A percentile compares a stretch with the other conserved stretches of the same genome.
Evolutionary conservation across 2,888 invertebrate genomes (phyloP).

Genomic region (Pharmacophagus antenor): DNA sequence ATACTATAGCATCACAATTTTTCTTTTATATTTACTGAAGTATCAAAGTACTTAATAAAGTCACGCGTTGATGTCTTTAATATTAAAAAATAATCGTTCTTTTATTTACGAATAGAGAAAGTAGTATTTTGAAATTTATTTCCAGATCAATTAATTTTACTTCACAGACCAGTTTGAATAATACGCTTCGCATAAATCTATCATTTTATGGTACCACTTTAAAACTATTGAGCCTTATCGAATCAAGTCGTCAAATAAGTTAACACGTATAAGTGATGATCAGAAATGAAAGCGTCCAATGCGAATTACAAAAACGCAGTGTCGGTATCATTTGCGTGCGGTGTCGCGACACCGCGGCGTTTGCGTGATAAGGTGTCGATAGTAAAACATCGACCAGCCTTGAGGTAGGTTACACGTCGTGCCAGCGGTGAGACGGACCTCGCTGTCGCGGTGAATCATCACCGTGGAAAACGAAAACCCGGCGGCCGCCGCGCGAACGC

Average conservation of each 20-base stretch:
- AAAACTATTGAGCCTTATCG: no score
- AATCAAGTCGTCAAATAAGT: no score
- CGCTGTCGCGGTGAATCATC: slow-evolving; percentile 73
- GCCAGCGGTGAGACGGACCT: slow-evolving; percentile 64
- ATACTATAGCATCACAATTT: no score
- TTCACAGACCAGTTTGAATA: no score
- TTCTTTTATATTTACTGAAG: no score
- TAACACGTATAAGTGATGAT: not conserved
- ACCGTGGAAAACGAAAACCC: slow-evolving; percentile 79
- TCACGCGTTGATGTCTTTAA: no score
- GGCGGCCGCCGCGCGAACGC: slow-evolving; percentile 46
- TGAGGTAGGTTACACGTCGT: slow-evolving; percentile 74
- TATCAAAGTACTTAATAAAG: no score
- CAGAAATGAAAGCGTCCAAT: not conserved
- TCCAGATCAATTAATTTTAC: no score
- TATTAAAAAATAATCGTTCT: no score
- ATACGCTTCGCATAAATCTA: no score
- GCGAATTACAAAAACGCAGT: not conserved
- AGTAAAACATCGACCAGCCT: slow-evolving; percentile 47
- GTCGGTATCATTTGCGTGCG: not conserved
- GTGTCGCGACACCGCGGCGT: not conserved
- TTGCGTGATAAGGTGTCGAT: slow-evolving; percentile 5
- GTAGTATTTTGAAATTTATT: no score
- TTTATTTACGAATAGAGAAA: no score
- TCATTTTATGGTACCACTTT: not conserved